phyloP scores from a whole-genome alignment of 2,888 invertebrate genomes.

The Lissonota sp. region DNA sequence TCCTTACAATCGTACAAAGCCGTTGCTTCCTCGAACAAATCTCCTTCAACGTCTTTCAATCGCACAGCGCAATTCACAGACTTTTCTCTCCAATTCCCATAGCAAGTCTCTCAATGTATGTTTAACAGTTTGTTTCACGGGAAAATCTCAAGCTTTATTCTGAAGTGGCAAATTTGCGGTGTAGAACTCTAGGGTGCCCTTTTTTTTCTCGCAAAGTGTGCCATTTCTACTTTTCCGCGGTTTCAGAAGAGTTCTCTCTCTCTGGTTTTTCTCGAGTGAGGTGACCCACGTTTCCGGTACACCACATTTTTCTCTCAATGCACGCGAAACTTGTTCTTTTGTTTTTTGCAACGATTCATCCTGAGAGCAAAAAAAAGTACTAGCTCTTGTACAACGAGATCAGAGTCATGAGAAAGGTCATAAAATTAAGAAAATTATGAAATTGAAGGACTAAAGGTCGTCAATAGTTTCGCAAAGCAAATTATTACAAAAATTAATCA shows the following conservation, averaged over 20 bases:
- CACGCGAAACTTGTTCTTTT: neutral
- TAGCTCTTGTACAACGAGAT: neutral
- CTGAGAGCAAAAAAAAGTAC: neutral
- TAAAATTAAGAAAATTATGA: neutral
- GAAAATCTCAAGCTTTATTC: slow-evolving; percentile 29
- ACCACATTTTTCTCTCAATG: neutral
- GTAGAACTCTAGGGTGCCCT: slow-evolving; percentile 29
- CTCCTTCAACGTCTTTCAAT: slow-evolving; percentile 28
- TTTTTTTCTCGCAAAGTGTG: slow-evolving; percentile 19
- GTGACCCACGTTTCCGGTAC: slow-evolving; percentile 39
- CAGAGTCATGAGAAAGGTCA: neutral
- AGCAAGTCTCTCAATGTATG: slow-evolving; percentile 7
- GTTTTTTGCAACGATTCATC: neutral
- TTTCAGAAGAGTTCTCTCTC: slow-evolving; percentile 32
- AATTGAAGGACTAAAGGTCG: too few species aligned
- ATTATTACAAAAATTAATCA: too few species aligned
- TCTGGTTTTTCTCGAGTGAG: slow-evolving; percentile 37
- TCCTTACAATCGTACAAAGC: neutral
- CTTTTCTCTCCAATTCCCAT: neutral
- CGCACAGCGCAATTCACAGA: slow-evolving; percentile 13
- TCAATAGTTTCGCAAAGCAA: too few species aligned
- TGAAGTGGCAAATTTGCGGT: slow-evolving; percentile 53
- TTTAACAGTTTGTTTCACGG: slow-evolving; percentile 17
- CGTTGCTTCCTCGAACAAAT: slow-evolving; percentile 17
- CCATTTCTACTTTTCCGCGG: slow-evolving; percentile 52